Evolutionary conservation across 2,113 vertebrate genomes (phyloP), one percentile per base, ranked within the genome.

Genomic region (Scartelaos histophorus): DNA sequence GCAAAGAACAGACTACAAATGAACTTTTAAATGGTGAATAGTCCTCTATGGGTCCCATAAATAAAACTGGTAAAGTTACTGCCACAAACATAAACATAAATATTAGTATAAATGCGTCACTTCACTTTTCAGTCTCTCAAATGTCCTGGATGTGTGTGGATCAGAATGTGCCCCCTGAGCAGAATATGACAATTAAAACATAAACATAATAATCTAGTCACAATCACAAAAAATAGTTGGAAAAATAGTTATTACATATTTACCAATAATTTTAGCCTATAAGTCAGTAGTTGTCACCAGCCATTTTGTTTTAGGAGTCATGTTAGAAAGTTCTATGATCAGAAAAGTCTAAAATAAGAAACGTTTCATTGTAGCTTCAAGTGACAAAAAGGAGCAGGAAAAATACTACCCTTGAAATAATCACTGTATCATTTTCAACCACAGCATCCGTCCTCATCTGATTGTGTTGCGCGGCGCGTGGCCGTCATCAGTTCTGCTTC

Each of bases 251-350:
- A 7, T 17, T 51, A 5, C 16, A 51, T 51, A 51, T 5, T 51
- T 17, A 19, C 6, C 7, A 1, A 43, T 22, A 21, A 21, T 56
- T 70, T 43, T 19, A 13, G 62, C 35, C 2, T 66, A 57, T 51
- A 19, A 51, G 16, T 51, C 74, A 75, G 78, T 5, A 75, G 83
- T 76, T 67, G 58, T 58, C 68, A 81, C 81, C 88, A 54, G 66
- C 79, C 43, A 46, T 69, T 68, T 87, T 66, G 84, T 89, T 87
- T 86, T 76, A 69, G 78, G 75, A 76, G 72, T 35, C 69, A 62
- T 79, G 83, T 19, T 43, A 34, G 35, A 35, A 64, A 11, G 10
- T 13, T 80, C 86, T 75, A 25, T 49, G 67, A 87, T 84, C 79
- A 73, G 19, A 69, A 43, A 16, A 47, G 21, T 38, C 61, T 38